These are phyloP conservation scores for Dryadula phaetusa DNA, from an alignment of 2,888 invertebrate species.

Conservation along the genomic window DNA sequence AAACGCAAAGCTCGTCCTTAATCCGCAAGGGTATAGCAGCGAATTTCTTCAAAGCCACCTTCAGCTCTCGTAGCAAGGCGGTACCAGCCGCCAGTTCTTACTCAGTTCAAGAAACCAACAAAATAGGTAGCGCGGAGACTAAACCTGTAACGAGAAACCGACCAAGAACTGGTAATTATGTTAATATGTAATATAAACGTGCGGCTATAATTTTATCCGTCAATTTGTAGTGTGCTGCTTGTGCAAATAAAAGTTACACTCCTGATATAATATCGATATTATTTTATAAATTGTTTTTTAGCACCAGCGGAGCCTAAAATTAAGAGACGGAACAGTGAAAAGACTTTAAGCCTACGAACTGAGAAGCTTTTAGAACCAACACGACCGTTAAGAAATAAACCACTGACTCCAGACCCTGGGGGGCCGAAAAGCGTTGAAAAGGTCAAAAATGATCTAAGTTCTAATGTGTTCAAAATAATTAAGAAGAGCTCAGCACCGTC, in stretches of 20 bases:
- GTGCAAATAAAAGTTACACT: conserved; percentile 1
- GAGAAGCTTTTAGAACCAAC: conserved; percentile 63
- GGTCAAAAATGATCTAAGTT: conserved; percentile 59
- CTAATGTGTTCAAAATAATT: conserved; percentile 72
- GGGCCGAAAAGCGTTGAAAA: conserved; percentile 55
- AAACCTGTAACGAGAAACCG: conserved; percentile 79
- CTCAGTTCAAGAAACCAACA: conserved; percentile 68
- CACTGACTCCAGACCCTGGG: conserved; percentile 60
- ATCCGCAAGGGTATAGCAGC: conserved; percentile 64
- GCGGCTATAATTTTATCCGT: not conserved
- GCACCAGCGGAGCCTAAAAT: conserved; percentile 55
- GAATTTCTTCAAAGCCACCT: conserved; percentile 78
- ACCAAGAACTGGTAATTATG: conserved; percentile 70
- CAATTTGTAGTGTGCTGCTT: conserved; percentile 7
- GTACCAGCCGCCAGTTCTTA: conserved; percentile 61
- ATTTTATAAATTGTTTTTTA: conserved; percentile 27
- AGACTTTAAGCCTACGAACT: conserved; percentile 58
- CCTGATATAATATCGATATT: not conserved
- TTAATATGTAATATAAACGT: conserved; percentile 16
- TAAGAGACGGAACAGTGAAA: conserved; percentile 56
- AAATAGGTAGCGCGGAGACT: conserved; percentile 82
- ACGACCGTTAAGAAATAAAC: conserved; percentile 61
- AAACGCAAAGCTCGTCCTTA: conserved; percentile 51
- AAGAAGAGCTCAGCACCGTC: conserved; percentile 66
- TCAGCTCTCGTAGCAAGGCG: conserved; percentile 79